Base-by-base conservation (phyloP, 2,888 invertebrate species). In the Drosophila atripex region DNA sequence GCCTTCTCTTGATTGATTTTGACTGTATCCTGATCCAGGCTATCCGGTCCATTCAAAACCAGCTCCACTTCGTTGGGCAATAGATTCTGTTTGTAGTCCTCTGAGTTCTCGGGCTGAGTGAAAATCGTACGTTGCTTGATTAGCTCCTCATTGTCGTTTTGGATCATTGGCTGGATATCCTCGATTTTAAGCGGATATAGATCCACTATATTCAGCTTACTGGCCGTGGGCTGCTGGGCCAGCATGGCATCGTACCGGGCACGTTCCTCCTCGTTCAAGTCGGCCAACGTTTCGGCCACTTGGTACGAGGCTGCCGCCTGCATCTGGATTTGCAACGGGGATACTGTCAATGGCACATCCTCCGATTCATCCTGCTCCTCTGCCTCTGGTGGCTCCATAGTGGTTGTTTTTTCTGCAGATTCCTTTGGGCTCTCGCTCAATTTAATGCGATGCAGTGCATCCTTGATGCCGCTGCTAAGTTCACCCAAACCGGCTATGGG, bases 151-250 rank as follows among this genome's bases (percentile, higher is more conserved):
- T 90, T 90, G 35, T 88, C 88, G 46, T 83, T 88, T 43, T 77
- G 77, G 65, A 90, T 90, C 50, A 90, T 83, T 18, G 90, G 86
- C 46, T 86, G 88, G 47, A 90, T 90, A 53, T 91, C 90, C 16
- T 91, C 90, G 21, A 88, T 46, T 69, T 90, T 89, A 46, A 91
- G 69, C 6, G 91, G 91, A 79, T 90, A 90, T 12, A 91, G 75
- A 75, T 91, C 91, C 21, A 89, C 85, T 49, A 91, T 91, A 68
- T 90, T 91, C n/a, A 90, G 78, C 64, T 91, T 90, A 8, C 88
- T 88, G 1, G 86, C 69, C 32, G 71, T 55, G 3, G 88, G 76
- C 59, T 87, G 82, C 5, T 78, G 88, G 1, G 83, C 71, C 65
- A 83, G 21, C 23, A 83, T 51, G 5, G 71, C 61, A 3, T 75